These are phyloP conservation scores for Parelbella ahira DNA, from an alignment of 2,888 invertebrate species.

Conservation along the genomic window DNA sequence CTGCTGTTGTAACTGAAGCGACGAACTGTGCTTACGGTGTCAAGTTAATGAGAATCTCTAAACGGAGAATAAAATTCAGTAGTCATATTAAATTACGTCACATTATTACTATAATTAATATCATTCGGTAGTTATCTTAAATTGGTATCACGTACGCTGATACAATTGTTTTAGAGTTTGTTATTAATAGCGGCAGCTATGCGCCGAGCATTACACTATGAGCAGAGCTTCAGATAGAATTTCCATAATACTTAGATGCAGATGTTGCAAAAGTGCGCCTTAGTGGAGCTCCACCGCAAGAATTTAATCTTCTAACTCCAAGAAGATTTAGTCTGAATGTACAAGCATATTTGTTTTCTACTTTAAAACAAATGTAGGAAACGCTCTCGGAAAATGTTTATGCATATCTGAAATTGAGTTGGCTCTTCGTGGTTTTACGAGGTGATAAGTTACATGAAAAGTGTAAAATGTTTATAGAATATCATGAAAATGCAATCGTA, in stretches of 20 bases:
- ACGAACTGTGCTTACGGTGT: no score
- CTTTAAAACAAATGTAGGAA: slow-evolving; percentile 11
- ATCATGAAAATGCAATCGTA: no score
- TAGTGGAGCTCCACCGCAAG: not conserved
- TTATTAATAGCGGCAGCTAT: no score
- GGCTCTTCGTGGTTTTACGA: slow-evolving; percentile 4
- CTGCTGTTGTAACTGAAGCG: no score
- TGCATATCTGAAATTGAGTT: slow-evolving; percentile 14
- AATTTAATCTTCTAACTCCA: slow-evolving; percentile 17
- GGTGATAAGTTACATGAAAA: slow-evolving; percentile 11
- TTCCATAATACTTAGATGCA: not conserved
- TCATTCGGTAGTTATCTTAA: no score
- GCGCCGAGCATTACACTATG: no score
- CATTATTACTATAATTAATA: no score
- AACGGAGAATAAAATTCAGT: no score
- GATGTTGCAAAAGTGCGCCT: not conserved
- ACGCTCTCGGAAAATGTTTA: slow-evolving; percentile 8
- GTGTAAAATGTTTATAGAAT: not conserved
- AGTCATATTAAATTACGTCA: no score
- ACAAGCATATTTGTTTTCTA: slow-evolving; percentile 13
- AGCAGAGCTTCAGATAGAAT: slow-evolving; percentile 2
- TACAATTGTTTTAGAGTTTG: no score
- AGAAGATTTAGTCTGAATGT: slow-evolving; percentile 11
- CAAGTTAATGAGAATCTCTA: no score
- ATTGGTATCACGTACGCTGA: no score